Percentiles rank a stretch among this genome's conserved stretches.
Conservation (phyloP, 2,797 vertebrate species). For the Poliocrania exsul region DNA sequence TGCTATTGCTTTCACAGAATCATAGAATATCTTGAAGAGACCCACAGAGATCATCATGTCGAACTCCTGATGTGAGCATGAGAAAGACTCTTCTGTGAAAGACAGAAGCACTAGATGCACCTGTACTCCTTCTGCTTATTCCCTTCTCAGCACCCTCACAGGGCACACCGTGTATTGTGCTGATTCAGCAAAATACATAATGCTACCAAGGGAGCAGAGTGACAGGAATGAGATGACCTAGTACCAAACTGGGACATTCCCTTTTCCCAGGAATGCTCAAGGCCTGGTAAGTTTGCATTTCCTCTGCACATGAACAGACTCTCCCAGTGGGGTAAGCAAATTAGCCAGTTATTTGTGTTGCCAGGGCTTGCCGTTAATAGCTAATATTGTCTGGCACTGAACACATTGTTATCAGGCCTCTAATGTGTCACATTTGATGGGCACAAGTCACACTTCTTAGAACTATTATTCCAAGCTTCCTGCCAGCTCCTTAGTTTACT, state of each 20-base stretch:
- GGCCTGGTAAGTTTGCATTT: not conserved
- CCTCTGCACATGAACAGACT: not conserved
- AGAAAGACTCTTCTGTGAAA: not conserved
- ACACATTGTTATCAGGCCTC: constrained; percentile 27
- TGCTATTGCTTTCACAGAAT: not conserved
- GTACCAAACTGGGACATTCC: not conserved
- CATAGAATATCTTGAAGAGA: not conserved
- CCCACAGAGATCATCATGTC: fast-evolving
- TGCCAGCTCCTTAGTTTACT: constrained; percentile 35
- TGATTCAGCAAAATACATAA: not conserved
- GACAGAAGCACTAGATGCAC: not conserved
- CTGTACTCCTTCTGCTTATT: not conserved
- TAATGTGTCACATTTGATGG: constrained; percentile 8
- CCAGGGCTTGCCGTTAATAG: not conserved
- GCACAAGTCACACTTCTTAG: constrained; percentile 20
- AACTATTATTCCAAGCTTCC: constrained; percentile 51
- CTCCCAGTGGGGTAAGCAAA: not conserved
- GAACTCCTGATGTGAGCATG: not conserved
- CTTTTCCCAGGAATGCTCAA: not conserved
- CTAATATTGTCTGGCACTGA: not conserved
- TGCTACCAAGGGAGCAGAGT: not conserved
- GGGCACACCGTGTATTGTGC: fast-evolving
- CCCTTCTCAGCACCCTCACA: not conserved
- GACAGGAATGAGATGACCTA: not conserved
- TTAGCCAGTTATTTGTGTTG: not conserved